A percentile compares a stretch with the other conserved stretches of the same genome.
Conservation (phyloP, 2,888 invertebrate genomes). For the Drosophila vallismaia region DNA sequence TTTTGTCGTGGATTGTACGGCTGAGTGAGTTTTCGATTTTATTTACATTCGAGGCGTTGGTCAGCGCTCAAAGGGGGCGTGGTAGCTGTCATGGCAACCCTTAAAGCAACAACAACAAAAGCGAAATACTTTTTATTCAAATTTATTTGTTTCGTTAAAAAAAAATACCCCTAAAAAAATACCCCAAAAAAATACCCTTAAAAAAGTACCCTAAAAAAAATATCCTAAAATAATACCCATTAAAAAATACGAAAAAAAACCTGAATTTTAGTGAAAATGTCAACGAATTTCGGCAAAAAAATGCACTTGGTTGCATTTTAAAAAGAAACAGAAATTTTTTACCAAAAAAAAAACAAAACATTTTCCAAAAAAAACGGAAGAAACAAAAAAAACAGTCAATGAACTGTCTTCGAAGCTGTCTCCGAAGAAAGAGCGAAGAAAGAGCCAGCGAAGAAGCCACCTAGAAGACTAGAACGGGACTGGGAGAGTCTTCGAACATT, state of each 20-base stretch:
- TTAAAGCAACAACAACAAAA: conserved; percentile 34
- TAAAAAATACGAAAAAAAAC: conserved; percentile 2
- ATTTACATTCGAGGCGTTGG: conserved; percentile 41
- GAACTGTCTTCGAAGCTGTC: conserved; percentile 51
- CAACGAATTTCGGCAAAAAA: conserved; percentile 47
- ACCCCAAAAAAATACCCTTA: too few species aligned
- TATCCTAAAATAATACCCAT: not conserved
- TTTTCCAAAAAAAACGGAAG: not conserved
- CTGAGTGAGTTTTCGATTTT: conserved; percentile 55
- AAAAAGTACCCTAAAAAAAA: not conserved
- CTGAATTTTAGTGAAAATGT: conserved; percentile 49
- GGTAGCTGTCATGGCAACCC: conserved; percentile 51
- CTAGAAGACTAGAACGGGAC: conserved; percentile 16
- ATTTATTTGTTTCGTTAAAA: conserved; percentile 21
- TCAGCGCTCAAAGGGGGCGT: conserved; percentile 2
- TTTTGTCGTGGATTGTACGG: conserved; percentile 47
- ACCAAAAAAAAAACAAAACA: conserved; percentile 16
- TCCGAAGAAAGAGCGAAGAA: too few species aligned
- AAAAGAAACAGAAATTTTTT: conserved; percentile 37
- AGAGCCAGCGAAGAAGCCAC: conserved; percentile 10
- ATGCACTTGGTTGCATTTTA: conserved; percentile 65
- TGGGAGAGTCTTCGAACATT: conserved; percentile 17
- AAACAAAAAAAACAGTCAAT: conserved; percentile 45
- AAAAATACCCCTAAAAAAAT: not conserved
- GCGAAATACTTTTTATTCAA: conserved; percentile 5